These are phyloP conservation scores for Chirona hameri DNA, from an alignment of 2,888 invertebrate species.

Conservation along the genomic window DNA sequence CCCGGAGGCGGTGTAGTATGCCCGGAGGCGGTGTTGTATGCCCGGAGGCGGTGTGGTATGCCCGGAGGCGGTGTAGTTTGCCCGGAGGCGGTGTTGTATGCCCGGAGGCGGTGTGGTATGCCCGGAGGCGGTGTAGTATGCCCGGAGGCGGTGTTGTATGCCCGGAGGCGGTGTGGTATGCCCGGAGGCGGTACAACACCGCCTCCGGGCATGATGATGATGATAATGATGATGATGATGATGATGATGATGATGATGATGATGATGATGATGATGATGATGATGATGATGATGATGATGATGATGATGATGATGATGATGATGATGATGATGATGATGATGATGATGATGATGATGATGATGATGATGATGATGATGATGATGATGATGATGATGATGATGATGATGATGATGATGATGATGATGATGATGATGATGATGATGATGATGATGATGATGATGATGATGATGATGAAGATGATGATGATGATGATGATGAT, in stretches of 20 bases:
- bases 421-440: conserved; percentile 22
- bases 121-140: too few relatives aligned
- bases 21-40: too few relatives aligned
- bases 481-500: too few relatives aligned
- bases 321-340: not conserved
- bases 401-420: conserved; percentile 22
- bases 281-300: conserved; percentile 8
- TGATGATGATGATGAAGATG: conserved; percentile 10
- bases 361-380: conserved; percentile 22
- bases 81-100: too few relatives aligned
- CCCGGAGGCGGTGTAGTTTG: too few relatives aligned
- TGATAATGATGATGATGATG: conserved; percentile 13
- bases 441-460: conserved; percentile 1
- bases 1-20: too few relatives aligned
- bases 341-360: conserved; percentile 22
- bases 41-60: too few relatives aligned
- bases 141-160: too few relatives aligned
- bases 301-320: not conserved
- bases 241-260: conserved; percentile 29
- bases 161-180: too few relatives aligned
- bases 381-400: conserved; percentile 11
- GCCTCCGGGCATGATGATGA: not conserved
- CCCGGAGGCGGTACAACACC: too few relatives aligned
- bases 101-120: too few relatives aligned
- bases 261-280: conserved; percentile 25